Base-by-base conservation (phyloP, 2,113 vertebrate species). In the Romanogobio albipinnatus region DNA sequence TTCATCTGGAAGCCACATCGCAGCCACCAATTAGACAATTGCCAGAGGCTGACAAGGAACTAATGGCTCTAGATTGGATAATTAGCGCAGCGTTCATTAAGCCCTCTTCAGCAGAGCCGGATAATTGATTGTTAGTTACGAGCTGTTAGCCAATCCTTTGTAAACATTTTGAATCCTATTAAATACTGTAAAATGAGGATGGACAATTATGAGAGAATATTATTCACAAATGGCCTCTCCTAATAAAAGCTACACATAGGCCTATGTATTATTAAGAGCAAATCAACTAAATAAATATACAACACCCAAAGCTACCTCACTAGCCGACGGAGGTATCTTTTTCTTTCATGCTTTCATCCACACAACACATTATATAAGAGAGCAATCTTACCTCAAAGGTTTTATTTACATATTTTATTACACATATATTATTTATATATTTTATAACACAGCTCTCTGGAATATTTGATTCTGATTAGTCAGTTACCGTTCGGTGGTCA, bases 121-220 rank as follows among this genome's bases (percentile, higher is more conserved):
- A 89, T 94, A 95, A 95, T 95, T 95, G 94, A 95, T 95, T 94
- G 92, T 94, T 94, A 92, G 94, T 94, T 93, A 93, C 91, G 91
- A 94, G 93, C 92, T 91, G 93, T 93, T 94, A 92, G 92, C 88
- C 90, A 90, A 91, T 92, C 91, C 93, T 94, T 91, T 92, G 94
- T 94, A 94, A 94, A 94, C 92, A 94, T 94, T 94, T 92, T 88
- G 89, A 90, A 87, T 90, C 88, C 87, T 83, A 88, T 93, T 91
- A 92, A 92, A 93, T 90, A 90, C 84, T 53, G 88, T 88, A 88
- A 70, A 24, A 84, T 83, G 89, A 85, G 89, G 86, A 86, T 91
- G n/a, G 49, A 71, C 81, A 76, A 85, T 90, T 85, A 89, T 80
- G 59, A 86, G 68, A 73, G 53, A 84, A 81, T 81, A 84, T 77